phyloP scores from a whole-genome alignment of 2,888 invertebrate species.

The Tiphia femorata region DNA sequence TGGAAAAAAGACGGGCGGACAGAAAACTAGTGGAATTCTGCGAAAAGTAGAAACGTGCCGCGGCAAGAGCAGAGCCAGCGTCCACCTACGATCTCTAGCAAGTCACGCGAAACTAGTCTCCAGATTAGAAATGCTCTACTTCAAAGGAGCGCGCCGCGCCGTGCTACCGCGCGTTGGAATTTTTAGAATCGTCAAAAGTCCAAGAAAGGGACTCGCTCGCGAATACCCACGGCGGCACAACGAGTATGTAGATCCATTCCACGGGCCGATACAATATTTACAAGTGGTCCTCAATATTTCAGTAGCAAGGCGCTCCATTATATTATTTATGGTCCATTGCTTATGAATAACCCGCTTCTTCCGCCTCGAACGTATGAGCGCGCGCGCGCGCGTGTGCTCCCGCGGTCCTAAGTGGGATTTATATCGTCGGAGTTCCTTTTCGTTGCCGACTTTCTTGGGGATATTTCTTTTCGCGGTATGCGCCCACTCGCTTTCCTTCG shows the following conservation, averaged over 20 bases:
- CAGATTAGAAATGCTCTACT: no score
- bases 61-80: no score
- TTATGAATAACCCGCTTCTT: slow-evolving; percentile 62
- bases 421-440: slow-evolving; percentile 37
- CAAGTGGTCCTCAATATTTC: slow-evolving; percentile 62
- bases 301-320: slow-evolving; percentile 51
- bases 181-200: no score
- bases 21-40: neutral
- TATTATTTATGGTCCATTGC: slow-evolving; percentile 66
- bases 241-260: slow-evolving; percentile 15
- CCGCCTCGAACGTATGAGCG: slow-evolving; percentile 27
- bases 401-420: slow-evolving; percentile 59
- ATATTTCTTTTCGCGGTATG: no score
- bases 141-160: no score
- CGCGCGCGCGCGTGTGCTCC: slow-evolving; percentile 28
- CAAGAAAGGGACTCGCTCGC: no score
- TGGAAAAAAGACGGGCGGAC: neutral
- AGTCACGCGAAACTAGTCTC: no score
- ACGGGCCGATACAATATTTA: slow-evolving; percentile 48
- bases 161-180: no score
- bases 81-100: no score
- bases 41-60: neutral
- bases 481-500: no score
- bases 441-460: no score
- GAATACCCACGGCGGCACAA: no score